Percentiles rank a stretch among this genome's conserved stretches.
Conservation (phyloP, 2,888 invertebrate genomes). For the Nomada goodeniana region DNA sequence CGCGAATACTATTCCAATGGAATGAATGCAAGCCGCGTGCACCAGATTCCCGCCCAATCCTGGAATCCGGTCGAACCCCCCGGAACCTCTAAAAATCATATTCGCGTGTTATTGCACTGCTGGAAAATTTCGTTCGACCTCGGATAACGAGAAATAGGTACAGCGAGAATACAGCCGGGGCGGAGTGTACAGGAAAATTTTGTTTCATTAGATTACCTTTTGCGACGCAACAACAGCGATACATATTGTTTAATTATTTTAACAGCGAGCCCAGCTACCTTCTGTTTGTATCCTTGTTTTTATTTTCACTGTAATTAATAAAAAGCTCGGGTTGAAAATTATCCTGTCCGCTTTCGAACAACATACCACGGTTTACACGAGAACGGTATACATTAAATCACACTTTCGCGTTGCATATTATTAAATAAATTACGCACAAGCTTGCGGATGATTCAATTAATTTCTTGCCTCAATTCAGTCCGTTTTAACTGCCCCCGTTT, state of each 20-base stretch:
- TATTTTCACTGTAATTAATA: too few relatives aligned
- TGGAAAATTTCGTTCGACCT: conserved; percentile 13
- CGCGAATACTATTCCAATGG: neutral
- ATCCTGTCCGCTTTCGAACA: too few relatives aligned
- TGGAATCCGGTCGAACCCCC: conserved; percentile 2
- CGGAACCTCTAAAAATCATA: neutral
- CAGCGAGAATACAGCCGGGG: neutral
- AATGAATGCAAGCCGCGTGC: neutral
- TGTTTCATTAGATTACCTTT: neutral
- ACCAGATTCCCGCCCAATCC: neutral
- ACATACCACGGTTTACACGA: too few relatives aligned
- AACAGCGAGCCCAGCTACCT: too few relatives aligned
- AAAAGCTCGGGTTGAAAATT: too few relatives aligned
- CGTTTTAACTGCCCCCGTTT: too few relatives aligned
- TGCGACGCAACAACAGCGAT: neutral
- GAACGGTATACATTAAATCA: too few relatives aligned
- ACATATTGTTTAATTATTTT: neutral
- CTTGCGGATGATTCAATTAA: too few relatives aligned
- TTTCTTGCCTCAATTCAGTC: too few relatives aligned
- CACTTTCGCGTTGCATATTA: too few relatives aligned
- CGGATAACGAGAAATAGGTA: neutral
- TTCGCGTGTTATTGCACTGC: conserved; percentile 2
- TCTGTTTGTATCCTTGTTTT: too few relatives aligned
- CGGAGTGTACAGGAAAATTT: neutral
- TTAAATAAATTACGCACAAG: too few relatives aligned